Evolutionary conservation across 2,888 invertebrate species (phyloP), one percentile per base, ranked within the genome.

Genomic region (Masnerella sp.): DNA sequence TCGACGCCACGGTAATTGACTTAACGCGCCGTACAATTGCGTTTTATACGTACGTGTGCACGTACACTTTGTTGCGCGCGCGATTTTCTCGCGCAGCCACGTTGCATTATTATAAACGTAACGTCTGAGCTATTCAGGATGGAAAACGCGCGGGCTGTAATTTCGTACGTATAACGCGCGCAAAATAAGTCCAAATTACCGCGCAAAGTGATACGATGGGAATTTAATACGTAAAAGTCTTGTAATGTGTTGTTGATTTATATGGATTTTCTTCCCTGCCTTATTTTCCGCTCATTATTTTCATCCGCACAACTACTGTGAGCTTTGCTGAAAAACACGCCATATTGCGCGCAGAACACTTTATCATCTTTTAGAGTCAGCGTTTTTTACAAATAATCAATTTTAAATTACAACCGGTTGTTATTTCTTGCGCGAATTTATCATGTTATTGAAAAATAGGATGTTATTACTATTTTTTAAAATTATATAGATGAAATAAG

Each of bases 1-100:
- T 75, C 72, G 65, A 72, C 69, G 64, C 8, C 54, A 25, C 61
- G 59, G 65, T 58, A 75, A 75, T 75, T 72, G 69, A 65, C 68
- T 75, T 75, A 65, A 62, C 65, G 28, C 69, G 72, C 36, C 58
- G 67, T 67, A 61, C 62, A 62, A 61, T 75, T 54, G 62, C 67
- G 17, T 20, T 40, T 64, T 42, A 47, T 51, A 34, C 64, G 28
- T 52, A 18, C 36, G 32, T 47, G 38, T 14, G 40, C 15, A 28
- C 59, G 45, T 54, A 54, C 15, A 62, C 67, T 34, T 67, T 61
- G 49, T 61, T 52, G 45, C 20, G 7, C 15, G 20, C n/a, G 11
- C 22, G 18, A 49, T 62, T 61, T 49, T 51, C 38, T 30, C 32
- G 28, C 45, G 12, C 12, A 42, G 17, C 18, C 49, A n/a, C 9